Evolutionary conservation across 2,113 vertebrate species (phyloP), one percentile per base, ranked within the genome.

Genomic region (Zingel zingel): DNA sequence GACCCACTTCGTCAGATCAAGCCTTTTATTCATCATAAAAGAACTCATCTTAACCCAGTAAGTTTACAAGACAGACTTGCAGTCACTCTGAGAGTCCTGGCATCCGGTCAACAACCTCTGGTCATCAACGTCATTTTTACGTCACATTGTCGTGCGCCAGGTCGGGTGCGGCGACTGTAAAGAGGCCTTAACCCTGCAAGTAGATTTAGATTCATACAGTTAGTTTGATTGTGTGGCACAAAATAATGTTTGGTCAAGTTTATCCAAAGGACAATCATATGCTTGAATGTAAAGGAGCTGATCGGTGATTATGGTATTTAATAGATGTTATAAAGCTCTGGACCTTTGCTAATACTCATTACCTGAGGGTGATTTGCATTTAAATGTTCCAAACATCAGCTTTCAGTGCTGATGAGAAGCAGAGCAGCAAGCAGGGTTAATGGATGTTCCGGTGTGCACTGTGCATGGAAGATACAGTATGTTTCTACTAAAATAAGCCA

Each of bases 361-460:
- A 90, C 85, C 78, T 92, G 86, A 87, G 36, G 58, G 57, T 50
- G 45, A 92, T 93, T 92, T 91, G 87, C 91, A 94, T 94, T 86
- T 89, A 85, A 92, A 93, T 90, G 68, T 89, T 64, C 30, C 59
- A 48, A 6, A 50, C 57, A 73, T 71, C 80, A 81, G 84, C 56
- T 70, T 71, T 66, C 69, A 61, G 51, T 4, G 5, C 77, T 4
- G 61, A 69, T 56, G 54, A 77, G 71, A 71, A 65, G 43, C 72
- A 72, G 45, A 68, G 66, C 3, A 10, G 25, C 78, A 64, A 5
- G 11, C 58, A 21, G 71, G 82, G 79, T 92, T 89, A 89, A 93
- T 93, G 79, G 77, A 92, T 84, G 66, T 69, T 68, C 50, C 51
- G 72, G 12, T 85, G 30, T 69, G 79, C 45, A 25, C 23, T 21